Percentiles rank a stretch among this genome's conserved stretches.
These are phyloP conservation scores for Chrysolina americana DNA, from an alignment of 2,888 invertebrate species.

Conservation along the genomic window DNA sequence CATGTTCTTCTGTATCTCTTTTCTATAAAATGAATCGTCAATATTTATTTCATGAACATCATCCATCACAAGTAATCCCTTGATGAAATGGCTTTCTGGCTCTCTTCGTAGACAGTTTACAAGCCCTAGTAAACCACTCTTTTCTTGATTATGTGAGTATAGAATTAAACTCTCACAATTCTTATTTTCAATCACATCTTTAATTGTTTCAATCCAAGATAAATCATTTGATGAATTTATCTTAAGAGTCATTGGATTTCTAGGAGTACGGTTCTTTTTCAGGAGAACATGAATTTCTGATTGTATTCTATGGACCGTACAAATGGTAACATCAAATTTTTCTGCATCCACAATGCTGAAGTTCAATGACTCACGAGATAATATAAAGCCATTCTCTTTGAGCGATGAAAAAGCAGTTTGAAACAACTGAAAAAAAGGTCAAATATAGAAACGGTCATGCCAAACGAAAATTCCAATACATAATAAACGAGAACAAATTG, in stretches of 20 bases:
- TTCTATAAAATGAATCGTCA: slow-evolving; percentile 72
- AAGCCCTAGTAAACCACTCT: slow-evolving; percentile 88
- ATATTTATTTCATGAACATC: slow-evolving; percentile 78
- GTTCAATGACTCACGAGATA: slow-evolving; percentile 75
- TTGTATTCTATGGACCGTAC: slow-evolving; percentile 69
- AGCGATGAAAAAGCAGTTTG: slow-evolving; percentile 41
- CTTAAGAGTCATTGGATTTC: slow-evolving; percentile 68
- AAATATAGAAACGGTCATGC: too few relatives aligned
- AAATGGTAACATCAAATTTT: slow-evolving; percentile 56
- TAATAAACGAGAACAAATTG: too few relatives aligned
- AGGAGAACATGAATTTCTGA: slow-evolving; percentile 73
- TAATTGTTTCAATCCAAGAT: slow-evolving; percentile 72
- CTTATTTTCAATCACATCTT: slow-evolving; percentile 60
- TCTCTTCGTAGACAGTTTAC: slow-evolving; percentile 80
- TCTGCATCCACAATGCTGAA: background rate
- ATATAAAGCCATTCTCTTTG: slow-evolving; percentile 74
- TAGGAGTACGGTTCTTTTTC: slow-evolving; percentile 67
- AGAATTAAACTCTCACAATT: slow-evolving; percentile 76
- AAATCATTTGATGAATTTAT: slow-evolving; percentile 56
- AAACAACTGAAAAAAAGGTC: slow-evolving; percentile 47
- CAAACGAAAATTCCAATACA: too few relatives aligned
- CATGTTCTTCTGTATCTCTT: slow-evolving; percentile 81
- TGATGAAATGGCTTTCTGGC: slow-evolving; percentile 68
- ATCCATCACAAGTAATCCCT: slow-evolving; percentile 72
- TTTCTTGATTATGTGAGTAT: slow-evolving; percentile 75